Percentiles rank a stretch among this genome's conserved stretches.
These are phyloP conservation scores for Ciconia boyciana DNA, from an alignment of 2,113 vertebrate species.

Conservation along the genomic window DNA sequence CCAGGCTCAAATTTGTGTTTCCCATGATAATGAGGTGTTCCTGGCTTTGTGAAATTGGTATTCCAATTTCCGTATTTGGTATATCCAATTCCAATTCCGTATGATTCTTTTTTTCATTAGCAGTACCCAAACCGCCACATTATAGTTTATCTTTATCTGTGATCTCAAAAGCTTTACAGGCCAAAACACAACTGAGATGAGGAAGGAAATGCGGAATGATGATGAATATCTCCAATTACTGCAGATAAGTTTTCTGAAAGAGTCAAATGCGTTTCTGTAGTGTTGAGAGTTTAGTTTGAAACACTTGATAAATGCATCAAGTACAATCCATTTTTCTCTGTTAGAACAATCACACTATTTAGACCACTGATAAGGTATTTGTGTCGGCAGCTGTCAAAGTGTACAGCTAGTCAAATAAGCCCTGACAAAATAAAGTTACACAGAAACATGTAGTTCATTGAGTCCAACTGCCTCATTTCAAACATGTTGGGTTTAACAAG, in stretches of 20 bases:
- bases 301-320: not conserved
- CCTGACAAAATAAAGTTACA: slow-evolving; percentile 25
- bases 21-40: not conserved
- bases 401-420: not conserved
- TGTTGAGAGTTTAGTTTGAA: not conserved
- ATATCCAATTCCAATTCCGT: too few relatives aligned
- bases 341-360: not conserved
- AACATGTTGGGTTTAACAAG: not conserved
- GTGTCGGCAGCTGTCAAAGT: not conserved
- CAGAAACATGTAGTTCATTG: not conserved
- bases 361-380: slow-evolving; percentile 17
- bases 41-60: not conserved
- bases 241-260: not conserved
- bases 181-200: not conserved
- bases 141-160: not conserved
- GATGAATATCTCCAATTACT: not conserved
- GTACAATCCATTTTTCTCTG: not conserved
- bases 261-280: not conserved
- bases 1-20: not conserved
- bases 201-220: not conserved
- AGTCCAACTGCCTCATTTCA: not conserved
- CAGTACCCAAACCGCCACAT: not conserved
- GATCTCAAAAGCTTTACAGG: not conserved
- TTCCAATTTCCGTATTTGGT: too few relatives aligned
- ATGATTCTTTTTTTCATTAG: not conserved